Evolutionary conservation across 2,888 invertebrate species (phyloP).

Genomic region (Acanthosepion lycidas): DNA sequence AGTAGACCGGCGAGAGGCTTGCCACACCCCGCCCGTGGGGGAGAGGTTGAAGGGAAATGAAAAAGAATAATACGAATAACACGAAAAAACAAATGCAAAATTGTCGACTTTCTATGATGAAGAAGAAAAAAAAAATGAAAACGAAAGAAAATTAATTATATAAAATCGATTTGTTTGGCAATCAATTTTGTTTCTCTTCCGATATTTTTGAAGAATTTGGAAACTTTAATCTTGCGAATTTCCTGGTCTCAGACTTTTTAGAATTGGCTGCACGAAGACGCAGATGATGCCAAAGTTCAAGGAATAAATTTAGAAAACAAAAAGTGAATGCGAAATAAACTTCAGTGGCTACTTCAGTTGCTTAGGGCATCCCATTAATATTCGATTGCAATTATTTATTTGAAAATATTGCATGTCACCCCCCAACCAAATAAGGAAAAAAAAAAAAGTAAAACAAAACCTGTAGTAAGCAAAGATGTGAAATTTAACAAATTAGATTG

Average conservation of each 20-base stretch:
- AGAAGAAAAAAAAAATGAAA: not conserved
- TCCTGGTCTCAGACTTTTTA: not conserved
- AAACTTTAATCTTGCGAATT: not conserved
- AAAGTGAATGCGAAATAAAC: too few species aligned
- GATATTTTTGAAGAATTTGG: not conserved
- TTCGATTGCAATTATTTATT: too few species aligned
- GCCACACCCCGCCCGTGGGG: too few species aligned
- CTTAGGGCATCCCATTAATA: too few species aligned
- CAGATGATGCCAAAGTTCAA: not conserved
- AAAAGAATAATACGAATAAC: not conserved
- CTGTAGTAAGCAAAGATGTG: too few species aligned
- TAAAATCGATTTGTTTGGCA: not conserved
- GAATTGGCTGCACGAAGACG: not conserved
- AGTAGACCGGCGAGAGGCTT: too few species aligned
- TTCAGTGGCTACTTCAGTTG: too few species aligned
- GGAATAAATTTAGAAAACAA: not conserved
- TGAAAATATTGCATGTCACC: too few species aligned
- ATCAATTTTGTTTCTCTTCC: conserved; percentile 33
- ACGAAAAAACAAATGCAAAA: not conserved
- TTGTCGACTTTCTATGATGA: not conserved
- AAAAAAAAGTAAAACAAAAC: too few species aligned
- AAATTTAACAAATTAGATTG: too few species aligned
- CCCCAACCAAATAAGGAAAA: too few species aligned
- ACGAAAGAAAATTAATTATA: not conserved
- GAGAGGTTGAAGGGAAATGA: too few species aligned